Evolutionary conservation across 2,888 invertebrate species (phyloP).

Genomic region (Stenurella melanura): DNA sequence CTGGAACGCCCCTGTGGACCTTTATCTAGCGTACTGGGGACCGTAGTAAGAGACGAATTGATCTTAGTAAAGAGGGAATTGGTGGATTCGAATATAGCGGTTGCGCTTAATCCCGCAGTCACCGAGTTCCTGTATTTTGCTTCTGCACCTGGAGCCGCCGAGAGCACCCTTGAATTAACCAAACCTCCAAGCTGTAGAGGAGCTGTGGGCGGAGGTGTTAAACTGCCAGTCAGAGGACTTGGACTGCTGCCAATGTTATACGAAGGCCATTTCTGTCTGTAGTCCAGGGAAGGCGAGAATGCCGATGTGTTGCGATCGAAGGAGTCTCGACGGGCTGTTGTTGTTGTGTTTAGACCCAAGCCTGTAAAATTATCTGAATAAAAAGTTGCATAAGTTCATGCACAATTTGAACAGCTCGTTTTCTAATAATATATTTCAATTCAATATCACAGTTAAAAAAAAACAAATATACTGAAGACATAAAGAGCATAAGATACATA

Average conservation of each 20-base stretch:
- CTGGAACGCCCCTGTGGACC: constrained; percentile 86
- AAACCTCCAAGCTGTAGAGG: constrained; percentile 80
- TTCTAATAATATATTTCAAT: neutral
- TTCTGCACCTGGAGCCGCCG: constrained; percentile 94
- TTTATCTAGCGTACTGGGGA: constrained; percentile 71
- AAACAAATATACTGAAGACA: too few relatives aligned
- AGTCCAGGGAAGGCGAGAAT: constrained; percentile 85
- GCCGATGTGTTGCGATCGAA: constrained; percentile 86
- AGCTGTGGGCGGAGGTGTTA: constrained; percentile 84
- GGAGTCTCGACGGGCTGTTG: constrained; percentile 84
- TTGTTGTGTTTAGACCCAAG: constrained; percentile 79
- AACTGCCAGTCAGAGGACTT: constrained; percentile 74
- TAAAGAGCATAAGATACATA: too few relatives aligned
- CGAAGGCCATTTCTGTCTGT: constrained; percentile 78
- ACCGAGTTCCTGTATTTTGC: constrained; percentile 87
- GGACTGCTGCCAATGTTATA: constrained; percentile 75
- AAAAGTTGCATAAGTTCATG: constrained; percentile 40
- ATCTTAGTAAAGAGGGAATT: constrained; percentile 86
- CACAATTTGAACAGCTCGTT: neutral
- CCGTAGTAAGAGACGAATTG: constrained; percentile 68
- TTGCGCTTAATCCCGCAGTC: constrained; percentile 78
- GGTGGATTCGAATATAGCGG: constrained; percentile 86
- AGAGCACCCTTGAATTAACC: constrained; percentile 79
- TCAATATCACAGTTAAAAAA: neutral
- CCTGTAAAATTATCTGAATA: constrained; percentile 71